These are phyloP conservation scores for Drosophila monieri DNA, from an alignment of 2,888 invertebrate genomes.

Conservation along the genomic window DNA sequence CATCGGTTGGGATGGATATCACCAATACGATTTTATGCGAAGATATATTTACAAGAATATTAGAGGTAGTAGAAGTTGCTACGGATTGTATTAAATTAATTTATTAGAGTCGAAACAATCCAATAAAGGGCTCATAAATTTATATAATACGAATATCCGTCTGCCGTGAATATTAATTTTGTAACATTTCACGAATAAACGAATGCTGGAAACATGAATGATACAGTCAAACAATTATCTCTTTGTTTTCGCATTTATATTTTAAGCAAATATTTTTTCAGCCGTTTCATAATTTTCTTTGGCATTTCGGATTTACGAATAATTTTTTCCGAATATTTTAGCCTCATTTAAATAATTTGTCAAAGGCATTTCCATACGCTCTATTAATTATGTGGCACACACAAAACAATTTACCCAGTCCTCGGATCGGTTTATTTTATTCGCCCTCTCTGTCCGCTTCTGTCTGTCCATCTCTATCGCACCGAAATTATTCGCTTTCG, in stretches of 20 bases:
- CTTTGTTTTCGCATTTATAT: constrained; percentile 1
- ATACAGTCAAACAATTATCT: constrained; percentile 7
- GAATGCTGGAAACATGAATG: constrained; percentile 7
- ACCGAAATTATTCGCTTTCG: neutral
- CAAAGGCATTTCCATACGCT: constrained; percentile 59
- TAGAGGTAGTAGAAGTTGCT: neutral
- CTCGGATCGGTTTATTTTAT: neutral
- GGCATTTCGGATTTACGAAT: constrained; percentile 24
- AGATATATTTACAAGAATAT: neutral
- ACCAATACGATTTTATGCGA: neutral
- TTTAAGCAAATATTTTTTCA: constrained; percentile 34
- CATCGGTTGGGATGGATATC: neutral
- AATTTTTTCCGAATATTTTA: constrained; percentile 31
- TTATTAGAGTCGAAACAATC: neutral
- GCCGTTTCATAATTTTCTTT: constrained; percentile 37
- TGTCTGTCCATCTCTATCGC: neutral
- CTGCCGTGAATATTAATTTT: constrained; percentile 6
- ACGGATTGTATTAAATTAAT: neutral
- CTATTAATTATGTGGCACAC: constrained; percentile 72
- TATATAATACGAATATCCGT: neutral
- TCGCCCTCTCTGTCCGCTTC: constrained; percentile 7
- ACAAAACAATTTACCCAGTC: constrained; percentile 18
- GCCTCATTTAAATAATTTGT: constrained; percentile 49
- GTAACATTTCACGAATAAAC: constrained; percentile 20
- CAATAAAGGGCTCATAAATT: neutral